Percentiles rank a stretch among this genome's conserved stretches.
Evolutionary conservation across 1,140 invertebrate genomes (phyloP).

Genomic region (Campoletis sonorensis): DNA sequence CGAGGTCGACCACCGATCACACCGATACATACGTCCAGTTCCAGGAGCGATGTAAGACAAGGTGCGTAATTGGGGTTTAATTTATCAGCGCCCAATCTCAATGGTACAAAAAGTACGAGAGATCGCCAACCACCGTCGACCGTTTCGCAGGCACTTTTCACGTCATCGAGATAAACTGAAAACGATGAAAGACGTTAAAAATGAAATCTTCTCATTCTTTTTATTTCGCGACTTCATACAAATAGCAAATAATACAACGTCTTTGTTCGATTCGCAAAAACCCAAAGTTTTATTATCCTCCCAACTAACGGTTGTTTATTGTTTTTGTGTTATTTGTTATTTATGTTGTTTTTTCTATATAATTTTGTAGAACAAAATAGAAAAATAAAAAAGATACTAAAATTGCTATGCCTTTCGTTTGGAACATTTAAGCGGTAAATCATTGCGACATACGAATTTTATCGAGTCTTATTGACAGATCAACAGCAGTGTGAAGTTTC

Average conservation of each 20-base stretch:
- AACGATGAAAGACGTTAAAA: background rate
- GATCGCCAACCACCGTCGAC: conserved; percentile 83
- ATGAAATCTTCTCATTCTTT: background rate
- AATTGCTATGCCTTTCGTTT: too few relatives aligned
- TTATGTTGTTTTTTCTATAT: too few relatives aligned
- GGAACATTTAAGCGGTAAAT: too few relatives aligned
- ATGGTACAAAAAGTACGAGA: conserved; percentile 89
- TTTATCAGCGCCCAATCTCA: conserved; percentile 89
- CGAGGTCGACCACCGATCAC: conserved; percentile 94
- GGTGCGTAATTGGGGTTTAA: conserved; percentile 90
- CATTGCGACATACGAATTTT: too few relatives aligned
- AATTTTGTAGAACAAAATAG: too few relatives aligned
- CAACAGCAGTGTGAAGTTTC: too few relatives aligned
- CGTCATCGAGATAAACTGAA: conserved; percentile 83
- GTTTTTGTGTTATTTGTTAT: too few relatives aligned
- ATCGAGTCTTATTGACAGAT: too few relatives aligned
- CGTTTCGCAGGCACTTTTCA: conserved; percentile 80
- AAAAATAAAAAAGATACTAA: too few relatives aligned
- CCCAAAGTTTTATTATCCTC: too few relatives aligned
- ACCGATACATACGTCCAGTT: conserved; percentile 89
- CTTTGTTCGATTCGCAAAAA: too few relatives aligned
- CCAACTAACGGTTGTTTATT: too few relatives aligned
- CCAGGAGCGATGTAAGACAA: conserved; percentile 88
- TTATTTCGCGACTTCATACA: background rate
- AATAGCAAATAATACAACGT: conserved; percentile 4